Evolutionary conservation across 1,140 invertebrate species (phyloP).

Genomic region (Alviniconcha marisindica): DNA sequence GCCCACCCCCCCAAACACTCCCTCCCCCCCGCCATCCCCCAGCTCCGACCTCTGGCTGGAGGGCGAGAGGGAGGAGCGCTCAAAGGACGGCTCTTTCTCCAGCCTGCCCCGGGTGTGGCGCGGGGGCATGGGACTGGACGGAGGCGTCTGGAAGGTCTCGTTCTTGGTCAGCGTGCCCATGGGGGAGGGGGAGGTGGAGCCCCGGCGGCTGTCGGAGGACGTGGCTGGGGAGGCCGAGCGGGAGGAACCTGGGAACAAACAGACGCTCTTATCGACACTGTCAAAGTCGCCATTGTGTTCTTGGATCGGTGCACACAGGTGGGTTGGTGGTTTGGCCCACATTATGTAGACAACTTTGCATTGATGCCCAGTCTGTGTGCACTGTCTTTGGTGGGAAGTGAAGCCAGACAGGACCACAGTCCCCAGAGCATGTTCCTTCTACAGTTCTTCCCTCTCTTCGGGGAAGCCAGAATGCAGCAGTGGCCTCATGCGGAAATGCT

Average conservation of each 20-base stretch:
- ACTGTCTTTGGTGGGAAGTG: no score
- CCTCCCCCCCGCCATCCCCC: conserved; percentile 36
- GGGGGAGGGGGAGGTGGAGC: conserved; percentile 44
- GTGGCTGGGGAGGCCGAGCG: conserved; percentile 59
- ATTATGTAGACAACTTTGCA: no score
- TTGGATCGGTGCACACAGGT: no score
- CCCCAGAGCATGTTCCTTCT: no score
- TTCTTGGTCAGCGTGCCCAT: conserved; percentile 38
- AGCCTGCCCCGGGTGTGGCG: conserved; percentile 51
- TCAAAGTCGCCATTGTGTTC: no score
- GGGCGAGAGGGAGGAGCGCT: conserved; percentile 38
- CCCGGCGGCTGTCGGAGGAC: conserved; percentile 41
- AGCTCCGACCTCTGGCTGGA: conserved; percentile 20
- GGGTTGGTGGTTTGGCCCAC: no score
- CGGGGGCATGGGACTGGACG: conserved; percentile 60
- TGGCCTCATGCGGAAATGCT: no score
- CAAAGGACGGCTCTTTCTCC: conserved; percentile 65
- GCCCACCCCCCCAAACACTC: conserved; percentile 35
- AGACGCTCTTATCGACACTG: no score
- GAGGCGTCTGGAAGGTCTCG: conserved; percentile 62
- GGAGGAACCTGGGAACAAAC: conserved; percentile 55
- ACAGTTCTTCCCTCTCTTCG: no score
- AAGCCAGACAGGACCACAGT: no score
- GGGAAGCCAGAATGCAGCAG: no score
- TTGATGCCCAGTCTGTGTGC: no score